phyloP scores from a whole-genome alignment of 2,888 invertebrate species.

The Celastrina argiolus region DNA sequence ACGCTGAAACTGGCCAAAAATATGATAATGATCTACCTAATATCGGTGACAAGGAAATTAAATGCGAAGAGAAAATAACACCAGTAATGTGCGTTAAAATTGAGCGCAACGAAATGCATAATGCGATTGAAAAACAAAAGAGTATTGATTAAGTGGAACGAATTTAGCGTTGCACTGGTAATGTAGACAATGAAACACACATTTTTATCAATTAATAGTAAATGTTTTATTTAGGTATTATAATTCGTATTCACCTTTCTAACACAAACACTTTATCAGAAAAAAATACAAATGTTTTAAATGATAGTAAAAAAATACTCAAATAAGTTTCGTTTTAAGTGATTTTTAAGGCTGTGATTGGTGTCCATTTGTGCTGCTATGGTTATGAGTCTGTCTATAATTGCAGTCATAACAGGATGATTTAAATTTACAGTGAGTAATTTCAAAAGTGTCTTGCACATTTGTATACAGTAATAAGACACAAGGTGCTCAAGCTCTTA shows the following conservation, averaged over 20 bases:
- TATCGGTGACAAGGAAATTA: neutral
- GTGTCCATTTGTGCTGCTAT: neutral
- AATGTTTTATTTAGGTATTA: neutral
- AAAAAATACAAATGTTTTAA: neutral
- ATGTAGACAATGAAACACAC: neutral
- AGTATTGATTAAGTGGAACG: neutral
- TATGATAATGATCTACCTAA: neutral
- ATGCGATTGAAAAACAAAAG: neutral
- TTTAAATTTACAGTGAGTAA: neutral
- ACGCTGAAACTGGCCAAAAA: neutral
- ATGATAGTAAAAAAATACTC: neutral
- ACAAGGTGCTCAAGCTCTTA: too few species aligned
- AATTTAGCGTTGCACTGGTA: neutral
- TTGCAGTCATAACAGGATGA: too few species aligned
- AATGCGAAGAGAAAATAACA: conserved; percentile 1
- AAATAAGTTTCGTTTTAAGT: neutral
- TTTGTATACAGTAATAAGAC: too few species aligned
- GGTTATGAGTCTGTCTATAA: neutral
- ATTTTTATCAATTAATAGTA: neutral
- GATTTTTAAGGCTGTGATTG: neutral
- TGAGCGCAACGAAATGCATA: neutral
- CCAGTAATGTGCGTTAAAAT: neutral
- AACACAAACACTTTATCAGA: neutral
- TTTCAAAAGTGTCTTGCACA: too few species aligned
- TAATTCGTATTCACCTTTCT: neutral